Evolutionary conservation across 2,888 invertebrate species (phyloP), one percentile per base, ranked within the genome.

Genomic region (Heliconius erato): DNA sequence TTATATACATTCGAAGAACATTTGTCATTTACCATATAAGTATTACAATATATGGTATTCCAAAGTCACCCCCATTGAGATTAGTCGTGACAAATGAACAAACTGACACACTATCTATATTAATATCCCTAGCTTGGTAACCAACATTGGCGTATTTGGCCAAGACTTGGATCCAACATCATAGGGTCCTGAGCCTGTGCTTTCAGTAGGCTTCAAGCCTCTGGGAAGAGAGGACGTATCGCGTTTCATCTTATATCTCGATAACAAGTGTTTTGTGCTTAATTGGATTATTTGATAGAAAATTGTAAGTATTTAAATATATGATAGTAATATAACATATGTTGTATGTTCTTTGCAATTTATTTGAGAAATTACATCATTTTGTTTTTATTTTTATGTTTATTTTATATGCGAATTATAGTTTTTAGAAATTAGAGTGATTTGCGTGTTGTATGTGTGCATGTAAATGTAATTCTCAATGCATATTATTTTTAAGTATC

Each of bases 301-400:
- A 44, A 78, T 78, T 82, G 84, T 84, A 35, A 84, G 84, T 84
- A 78, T 74, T 80, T 40, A 74, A 74, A 71, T 82, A 54, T 80
- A 32, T 32, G 3, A 32, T 32, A 28, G 0, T 28, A 65, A 44
- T 44, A 28, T 71, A n/a, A 14, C 35, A 67, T 35, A 14, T 19
- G 35, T 54, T 69, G 44, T 59, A 35, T 76, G 7, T 59, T 82
- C 12, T 78, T 40, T 59, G 14, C 9, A 35, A 19, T 32, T 23
- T 74, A 23, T 59, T 14, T 74, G 4, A 16, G 5, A 32, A 74
- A 32, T 35, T 72, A 26, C 26, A 71, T 11, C 4, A 32, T 14
- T n/a, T 2, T 14, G 12, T 71, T 5, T 12, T 12, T 26, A 6
- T 14, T 26, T 32, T 7, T 72, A 72, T 72, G 19, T 26, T 26